Conservation (phyloP, 2,888 invertebrate species). For the Druceiella hillmani region DNA sequence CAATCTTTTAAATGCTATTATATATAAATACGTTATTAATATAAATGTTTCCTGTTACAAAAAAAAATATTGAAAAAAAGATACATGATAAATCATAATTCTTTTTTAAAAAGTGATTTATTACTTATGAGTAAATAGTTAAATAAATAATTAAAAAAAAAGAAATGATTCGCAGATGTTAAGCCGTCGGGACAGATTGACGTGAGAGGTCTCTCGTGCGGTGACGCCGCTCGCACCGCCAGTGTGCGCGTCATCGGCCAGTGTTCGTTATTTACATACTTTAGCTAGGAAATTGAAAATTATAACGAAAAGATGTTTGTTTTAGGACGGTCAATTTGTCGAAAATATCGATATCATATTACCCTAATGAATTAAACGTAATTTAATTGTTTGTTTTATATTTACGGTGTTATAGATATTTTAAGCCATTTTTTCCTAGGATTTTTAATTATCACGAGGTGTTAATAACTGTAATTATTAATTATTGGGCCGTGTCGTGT, state of each 20-base stretch:
- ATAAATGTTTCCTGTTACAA: slow-evolving; percentile 57
- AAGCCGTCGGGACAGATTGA: slow-evolving; percentile 29
- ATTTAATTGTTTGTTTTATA: slow-evolving; percentile 54
- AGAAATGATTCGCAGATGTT: too few species aligned
- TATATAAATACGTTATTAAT: slow-evolving; percentile 56
- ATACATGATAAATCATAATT: slow-evolving; percentile 54
- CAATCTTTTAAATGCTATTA: slow-evolving; percentile 56
- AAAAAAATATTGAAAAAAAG: slow-evolving; percentile 53
- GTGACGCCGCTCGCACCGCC: slow-evolving; percentile 16
- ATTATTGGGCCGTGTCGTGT: neutral
- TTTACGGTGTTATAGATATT: slow-evolving; percentile 54
- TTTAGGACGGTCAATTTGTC: slow-evolving; percentile 50
- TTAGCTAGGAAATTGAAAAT: slow-evolving; percentile 55
- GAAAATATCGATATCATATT: slow-evolving; percentile 51
- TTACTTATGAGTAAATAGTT: slow-evolving; percentile 53
- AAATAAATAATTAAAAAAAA: slow-evolving; percentile 49
- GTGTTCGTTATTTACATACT: slow-evolving; percentile 23
- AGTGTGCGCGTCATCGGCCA: slow-evolving; percentile 9
- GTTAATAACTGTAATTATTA: slow-evolving; percentile 45
- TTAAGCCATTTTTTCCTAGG: slow-evolving; percentile 55
- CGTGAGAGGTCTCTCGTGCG: slow-evolving; percentile 11
- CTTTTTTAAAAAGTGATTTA: slow-evolving; percentile 51
- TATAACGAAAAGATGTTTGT: slow-evolving; percentile 52
- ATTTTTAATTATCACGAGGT: slow-evolving; percentile 52
- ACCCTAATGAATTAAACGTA: slow-evolving; percentile 54